Base-by-base conservation (phyloP, 2,888 invertebrate species). In the Limnephilus lunatus region DNA sequence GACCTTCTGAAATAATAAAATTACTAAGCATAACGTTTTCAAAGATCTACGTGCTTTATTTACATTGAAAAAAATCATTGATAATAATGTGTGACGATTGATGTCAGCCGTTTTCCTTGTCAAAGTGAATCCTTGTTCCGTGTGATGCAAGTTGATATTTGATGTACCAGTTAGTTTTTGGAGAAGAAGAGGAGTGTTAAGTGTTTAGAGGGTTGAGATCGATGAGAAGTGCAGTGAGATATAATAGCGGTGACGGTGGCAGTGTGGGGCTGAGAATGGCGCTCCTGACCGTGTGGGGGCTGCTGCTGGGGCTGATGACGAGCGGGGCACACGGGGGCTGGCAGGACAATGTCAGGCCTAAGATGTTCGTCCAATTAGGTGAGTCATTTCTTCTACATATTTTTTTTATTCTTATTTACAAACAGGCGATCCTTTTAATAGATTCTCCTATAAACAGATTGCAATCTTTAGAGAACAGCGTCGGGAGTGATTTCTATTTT, bases 351-450 rank as follows among this genome's bases (percentile, higher is more conserved):
- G 97, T 98, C 95, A 97, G 98, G 96, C 98, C 98, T 95, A 98
- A 98, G 97, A 98, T 98, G 97, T 98, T 98, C 97, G 98, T 98
- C 95, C 98, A 98, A 97, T 97, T 98, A 97, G 98, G 98, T 98
- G 96, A 98, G 98, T 97, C 94, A 1, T 32, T 35, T 30, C 68
- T 5, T 68, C 68, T 68, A 68, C 25, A 25, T n/a, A 11, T 68
- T 68, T 39, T 9, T 39, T 39, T 39, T 39, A 11, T 44, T 44
- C 39, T 44, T 44, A 44, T 12, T 44, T 12, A 12, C 3, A 32
- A 39, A 39, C 0, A 11, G 39, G 11, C 39, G 39, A 39, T 39
- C 9, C 0, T 0, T 39, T 39, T 39, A 11, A 39, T 39, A 39
- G 44, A 44, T 44, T 44, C 44, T 44, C 11, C 2, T 12, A 44